Percentiles rank a stretch among this genome's conserved stretches.
Evolutionary conservation across 2,113 vertebrate species (phyloP).

Genomic region (Lethenteron reissneri): DNA sequence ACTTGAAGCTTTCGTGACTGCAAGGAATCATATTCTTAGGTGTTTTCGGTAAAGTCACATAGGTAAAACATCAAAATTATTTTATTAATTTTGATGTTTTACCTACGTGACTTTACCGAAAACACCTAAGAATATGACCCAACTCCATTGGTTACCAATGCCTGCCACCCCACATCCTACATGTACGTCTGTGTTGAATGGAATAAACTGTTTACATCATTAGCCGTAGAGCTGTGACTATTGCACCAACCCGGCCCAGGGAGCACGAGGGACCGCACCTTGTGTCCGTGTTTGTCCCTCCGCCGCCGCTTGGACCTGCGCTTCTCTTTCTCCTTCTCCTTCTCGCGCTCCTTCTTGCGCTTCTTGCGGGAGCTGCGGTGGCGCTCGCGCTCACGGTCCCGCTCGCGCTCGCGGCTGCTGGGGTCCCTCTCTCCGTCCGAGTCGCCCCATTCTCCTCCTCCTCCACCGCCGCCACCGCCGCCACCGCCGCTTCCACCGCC

Average conservation of each 20-base stretch:
- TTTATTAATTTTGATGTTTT: no score
- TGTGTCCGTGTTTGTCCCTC: conserved; percentile 11
- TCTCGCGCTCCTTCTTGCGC: conserved; percentile 43
- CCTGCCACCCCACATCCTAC: no score
- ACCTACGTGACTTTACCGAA: no score
- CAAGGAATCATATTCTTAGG: no score
- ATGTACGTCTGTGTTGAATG: no score
- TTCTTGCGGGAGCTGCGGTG: conserved; percentile 60
- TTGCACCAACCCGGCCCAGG: neutral
- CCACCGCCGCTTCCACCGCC: conserved; percentile 24
- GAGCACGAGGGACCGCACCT: neutral
- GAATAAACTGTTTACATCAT: no score
- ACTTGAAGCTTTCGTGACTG: no score
- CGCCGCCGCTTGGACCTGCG: conserved; percentile 87
- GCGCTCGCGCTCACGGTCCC: conserved; percentile 20
- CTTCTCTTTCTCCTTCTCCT: conserved; percentile 52
- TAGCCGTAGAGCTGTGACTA: neutral
- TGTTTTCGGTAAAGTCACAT: no score
- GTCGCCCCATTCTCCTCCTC: conserved; percentile 41
- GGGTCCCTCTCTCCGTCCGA: conserved; percentile 28
- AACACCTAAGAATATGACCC: no score
- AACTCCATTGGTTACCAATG: no score
- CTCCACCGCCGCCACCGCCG: conserved; percentile 19
- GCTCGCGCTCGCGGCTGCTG: conserved; percentile 5
- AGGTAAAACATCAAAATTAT: no score